These are phyloP conservation scores for Mythimna impura DNA, from an alignment of 2,888 invertebrate species.

Conservation along the genomic window DNA sequence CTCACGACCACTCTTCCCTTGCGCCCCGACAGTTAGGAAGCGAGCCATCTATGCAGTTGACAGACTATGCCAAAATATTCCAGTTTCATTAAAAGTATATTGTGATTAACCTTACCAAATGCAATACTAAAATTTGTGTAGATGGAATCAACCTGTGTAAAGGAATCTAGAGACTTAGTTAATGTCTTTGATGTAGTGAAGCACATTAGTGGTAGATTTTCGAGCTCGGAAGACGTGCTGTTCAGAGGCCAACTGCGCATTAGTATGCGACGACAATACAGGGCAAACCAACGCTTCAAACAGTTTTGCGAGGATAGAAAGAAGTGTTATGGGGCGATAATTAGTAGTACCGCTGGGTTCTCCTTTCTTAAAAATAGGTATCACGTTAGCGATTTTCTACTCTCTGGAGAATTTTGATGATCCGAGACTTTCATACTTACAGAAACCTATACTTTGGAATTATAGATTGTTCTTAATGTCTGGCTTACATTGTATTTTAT, in stretches of 20 bases:
- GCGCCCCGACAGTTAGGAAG: neutral
- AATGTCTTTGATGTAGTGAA: neutral
- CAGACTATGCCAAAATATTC: neutral
- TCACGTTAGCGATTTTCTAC: neutral
- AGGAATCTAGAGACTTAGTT: neutral
- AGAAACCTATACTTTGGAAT: neutral
- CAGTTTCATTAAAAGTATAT: neutral
- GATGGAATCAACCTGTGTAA: neutral
- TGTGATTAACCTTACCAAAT: slow-evolving; percentile 1
- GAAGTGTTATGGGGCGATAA: neutral
- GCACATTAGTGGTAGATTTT: neutral
- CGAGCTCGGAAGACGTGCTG: neutral
- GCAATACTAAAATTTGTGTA: neutral
- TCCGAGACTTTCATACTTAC: neutral
- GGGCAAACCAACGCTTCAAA: neutral
- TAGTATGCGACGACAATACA: neutral
- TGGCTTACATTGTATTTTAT: no score
- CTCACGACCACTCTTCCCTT: neutral
- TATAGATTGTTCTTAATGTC: neutral
- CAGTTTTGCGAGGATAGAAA: neutral
- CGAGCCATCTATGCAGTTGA: neutral
- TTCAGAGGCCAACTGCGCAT: neutral
- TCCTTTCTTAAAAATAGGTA: neutral
- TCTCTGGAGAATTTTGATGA: neutral
- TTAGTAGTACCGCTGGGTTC: neutral